Percentiles rank a stretch among this genome's conserved stretches.
Evolutionary conservation across 2,113 vertebrate species (phyloP).

Genomic region (Tretioscincus oriximinensis): DNA sequence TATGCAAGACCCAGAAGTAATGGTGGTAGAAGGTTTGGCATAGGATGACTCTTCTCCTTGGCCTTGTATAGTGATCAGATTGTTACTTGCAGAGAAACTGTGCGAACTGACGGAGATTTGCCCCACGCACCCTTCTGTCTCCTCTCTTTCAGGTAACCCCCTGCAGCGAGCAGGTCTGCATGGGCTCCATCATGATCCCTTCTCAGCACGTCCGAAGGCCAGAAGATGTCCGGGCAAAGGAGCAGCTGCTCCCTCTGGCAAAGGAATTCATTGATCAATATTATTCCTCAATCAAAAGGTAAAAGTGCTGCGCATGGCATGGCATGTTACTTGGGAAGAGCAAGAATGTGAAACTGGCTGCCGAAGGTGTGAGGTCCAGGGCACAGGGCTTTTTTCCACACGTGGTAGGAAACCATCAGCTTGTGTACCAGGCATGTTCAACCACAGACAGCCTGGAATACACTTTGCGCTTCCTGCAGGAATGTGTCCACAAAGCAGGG

Average conservation of each 20-base stretch:
- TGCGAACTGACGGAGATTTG: not conserved
- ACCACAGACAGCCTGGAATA: too few species aligned
- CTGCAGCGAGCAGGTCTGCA: slow-evolving; percentile 86
- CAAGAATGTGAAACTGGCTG: not conserved
- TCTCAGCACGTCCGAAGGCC: slow-evolving; percentile 76
- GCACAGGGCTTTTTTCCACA: too few species aligned
- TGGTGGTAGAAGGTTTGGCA: not conserved
- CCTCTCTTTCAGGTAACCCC: slow-evolving; percentile 75
- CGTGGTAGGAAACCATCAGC: too few species aligned
- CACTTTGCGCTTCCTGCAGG: too few species aligned
- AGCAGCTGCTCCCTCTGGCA: slow-evolving; percentile 86
- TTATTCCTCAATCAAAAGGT: slow-evolving; percentile 96
- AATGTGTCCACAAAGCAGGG: too few species aligned
- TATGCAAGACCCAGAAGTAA: not conserved
- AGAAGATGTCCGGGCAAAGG: slow-evolving; percentile 82
- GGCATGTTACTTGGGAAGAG: not conserved
- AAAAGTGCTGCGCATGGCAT: slow-evolving; percentile 29
- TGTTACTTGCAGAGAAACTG: not conserved
- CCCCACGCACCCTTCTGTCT: not conserved
- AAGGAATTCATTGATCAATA: slow-evolving; percentile 97
- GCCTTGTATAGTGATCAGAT: not conserved
- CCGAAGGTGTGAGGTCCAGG: too few species aligned
- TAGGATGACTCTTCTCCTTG: not conserved
- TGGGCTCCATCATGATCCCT: slow-evolving; percentile 87
- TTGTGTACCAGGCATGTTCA: too few species aligned